These are phyloP conservation scores for Brachymystax lenok DNA, from an alignment of 2,797 vertebrate genomes.

Conservation along the genomic window DNA sequence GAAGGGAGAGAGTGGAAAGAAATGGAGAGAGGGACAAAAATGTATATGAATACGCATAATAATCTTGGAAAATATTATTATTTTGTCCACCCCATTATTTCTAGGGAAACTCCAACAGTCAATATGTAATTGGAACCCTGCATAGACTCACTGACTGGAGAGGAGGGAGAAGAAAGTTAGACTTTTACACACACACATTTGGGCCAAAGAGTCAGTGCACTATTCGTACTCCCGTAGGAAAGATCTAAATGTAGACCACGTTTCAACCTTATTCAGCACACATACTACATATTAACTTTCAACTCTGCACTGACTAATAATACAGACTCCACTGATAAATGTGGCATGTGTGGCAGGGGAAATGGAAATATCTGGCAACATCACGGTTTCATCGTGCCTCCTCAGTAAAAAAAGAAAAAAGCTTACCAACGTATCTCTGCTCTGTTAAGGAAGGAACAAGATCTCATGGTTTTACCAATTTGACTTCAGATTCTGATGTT, in stretches of 20 bases:
- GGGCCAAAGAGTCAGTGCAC: conserved; percentile 66
- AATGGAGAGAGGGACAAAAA: background rate
- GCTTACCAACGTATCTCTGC: background rate
- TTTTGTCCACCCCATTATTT: background rate
- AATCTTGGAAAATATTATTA: background rate
- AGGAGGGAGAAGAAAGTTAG: conserved; percentile 62
- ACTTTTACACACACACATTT: conserved; percentile 55
- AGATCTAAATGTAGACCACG: conserved; percentile 62
- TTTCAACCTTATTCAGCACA: conserved; percentile 64
- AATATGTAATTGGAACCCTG: conserved; percentile 56
- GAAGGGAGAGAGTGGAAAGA: background rate
- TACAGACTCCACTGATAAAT: conserved; percentile 67
- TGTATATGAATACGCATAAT: background rate
- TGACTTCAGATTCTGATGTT: too few relatives aligned
- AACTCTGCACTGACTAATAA: conserved; percentile 74
- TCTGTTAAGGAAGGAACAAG: background rate
- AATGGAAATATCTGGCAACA: conserved; percentile 23
- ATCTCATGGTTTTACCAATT: too few relatives aligned
- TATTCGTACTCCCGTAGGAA: conserved; percentile 69
- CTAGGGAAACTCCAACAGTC: background rate
- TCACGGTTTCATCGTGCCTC: background rate
- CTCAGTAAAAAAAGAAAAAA: too few relatives aligned
- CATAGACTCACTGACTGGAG: background rate
- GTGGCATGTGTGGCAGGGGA: conserved; percentile 62
- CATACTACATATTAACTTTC: conserved; percentile 75